Base-by-base conservation (phyloP, 2,113 vertebrate genomes). In the Catharus bicknelli region DNA sequence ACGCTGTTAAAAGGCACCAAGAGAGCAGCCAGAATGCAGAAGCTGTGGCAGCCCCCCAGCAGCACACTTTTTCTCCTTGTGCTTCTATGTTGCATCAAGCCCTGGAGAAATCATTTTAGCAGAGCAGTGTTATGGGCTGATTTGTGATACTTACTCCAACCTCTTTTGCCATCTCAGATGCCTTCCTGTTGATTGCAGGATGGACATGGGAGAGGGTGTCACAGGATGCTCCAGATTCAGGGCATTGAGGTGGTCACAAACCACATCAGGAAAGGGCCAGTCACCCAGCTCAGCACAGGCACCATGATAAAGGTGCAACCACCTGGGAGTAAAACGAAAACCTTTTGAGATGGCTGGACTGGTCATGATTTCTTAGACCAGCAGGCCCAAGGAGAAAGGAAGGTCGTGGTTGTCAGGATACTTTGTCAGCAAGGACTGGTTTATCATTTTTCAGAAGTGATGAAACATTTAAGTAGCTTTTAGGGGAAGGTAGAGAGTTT, bases 261-360 rank as follows among this genome's bases (percentile, higher is more conserved):
- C 26, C 25, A 26, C 3, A 5, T 9, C 1, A 79, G n/a, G 51
- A 29, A 57, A 91, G 40, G 29, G 42, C 5, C 0, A 0, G 18
- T 68, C 16, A 1, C 30, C 12, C 0, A 1, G 16, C 50, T 51
- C 47, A 53, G 43, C 1, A 0, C 54, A 62, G 55, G 32, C 34
- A 25, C 48, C 1, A 0, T 34, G 43, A 8, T 47, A 47, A 78
- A 45, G 23, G 23, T 62, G 34, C 26, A 90, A 13, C 20, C 55
- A 25, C 16, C n/a, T 55, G 22, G 13, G 38, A 76, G 8, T 45
- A 32, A 79, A 91, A 77, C 61, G 34, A 19, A 53, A 92, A 74
- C 47, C 10, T 66, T 90, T 22, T 70, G 23, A 74, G 26, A 29
- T 0, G 9, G 27, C 48, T 89, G 40, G 14, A 29, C n/a, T 1